phyloP scores from a whole-genome alignment of 2,113 vertebrate species.

The Xiphophorus hellerii region DNA sequence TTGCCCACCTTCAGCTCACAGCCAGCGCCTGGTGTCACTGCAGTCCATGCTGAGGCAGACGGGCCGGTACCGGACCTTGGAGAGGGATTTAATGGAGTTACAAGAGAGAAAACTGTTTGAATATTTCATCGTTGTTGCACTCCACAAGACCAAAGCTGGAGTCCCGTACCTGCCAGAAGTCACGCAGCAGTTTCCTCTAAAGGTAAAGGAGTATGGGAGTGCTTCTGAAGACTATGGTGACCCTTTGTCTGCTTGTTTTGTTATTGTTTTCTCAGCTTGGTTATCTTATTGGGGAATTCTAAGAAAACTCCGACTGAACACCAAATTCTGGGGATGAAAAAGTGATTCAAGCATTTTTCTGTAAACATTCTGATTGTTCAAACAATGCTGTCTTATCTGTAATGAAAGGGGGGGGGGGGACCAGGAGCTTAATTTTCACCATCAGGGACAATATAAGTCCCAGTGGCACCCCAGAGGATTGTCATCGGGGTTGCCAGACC shows the following conservation, averaged over 20 bases:
- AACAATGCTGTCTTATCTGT: not conserved
- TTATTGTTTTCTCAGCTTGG: not conserved
- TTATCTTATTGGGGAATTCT: not conserved
- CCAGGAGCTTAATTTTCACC: not conserved
- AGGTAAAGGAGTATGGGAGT: slow-evolving; percentile 76
- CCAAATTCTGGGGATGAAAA: not conserved
- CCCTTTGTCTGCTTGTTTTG: not conserved
- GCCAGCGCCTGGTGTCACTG: slow-evolving; percentile 91
- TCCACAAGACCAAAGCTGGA: slow-evolving; percentile 92
- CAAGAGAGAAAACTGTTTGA: slow-evolving; percentile 94
- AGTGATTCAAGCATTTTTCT: not conserved
- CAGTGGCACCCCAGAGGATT: no score
- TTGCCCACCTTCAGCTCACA: slow-evolving; percentile 84
- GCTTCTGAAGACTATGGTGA: not conserved
- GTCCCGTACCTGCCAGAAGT: slow-evolving; percentile 91
- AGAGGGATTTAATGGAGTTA: slow-evolving; percentile 87
- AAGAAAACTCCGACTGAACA: not conserved
- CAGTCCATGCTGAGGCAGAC: slow-evolving; percentile 92
- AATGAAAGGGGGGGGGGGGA: not conserved
- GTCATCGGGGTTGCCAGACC: no score
- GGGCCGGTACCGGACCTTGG: slow-evolving; percentile 84
- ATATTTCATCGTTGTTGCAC: slow-evolving; percentile 93
- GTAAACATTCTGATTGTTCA: not conserved
- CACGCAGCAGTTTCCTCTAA: slow-evolving; percentile 95
- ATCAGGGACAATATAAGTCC: not conserved